phyloP scores from a whole-genome alignment of 35 echinoderm and acorn worm genomes.

The Nesometra sesokonis region DNA sequence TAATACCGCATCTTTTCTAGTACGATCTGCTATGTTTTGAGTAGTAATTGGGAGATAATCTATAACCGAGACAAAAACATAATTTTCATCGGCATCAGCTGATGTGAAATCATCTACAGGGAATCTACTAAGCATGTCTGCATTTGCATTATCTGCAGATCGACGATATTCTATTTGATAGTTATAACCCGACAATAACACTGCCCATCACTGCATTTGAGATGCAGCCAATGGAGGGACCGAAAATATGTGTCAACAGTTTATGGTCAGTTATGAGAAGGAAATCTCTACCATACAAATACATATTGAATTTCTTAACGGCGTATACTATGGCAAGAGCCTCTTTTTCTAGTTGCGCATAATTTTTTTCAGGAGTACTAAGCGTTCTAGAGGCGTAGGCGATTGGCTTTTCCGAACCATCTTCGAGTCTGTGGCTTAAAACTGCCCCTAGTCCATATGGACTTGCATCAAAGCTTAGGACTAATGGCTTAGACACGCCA shows the following conservation, averaged over 20 bases:
- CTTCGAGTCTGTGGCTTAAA: no score
- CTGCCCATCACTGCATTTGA: neutral
- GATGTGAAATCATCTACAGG: neutral
- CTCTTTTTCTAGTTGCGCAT: slow-evolving; percentile 51
- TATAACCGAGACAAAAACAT: slow-evolving; percentile 9
- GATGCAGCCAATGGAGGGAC: neutral
- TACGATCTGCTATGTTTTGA: no score
- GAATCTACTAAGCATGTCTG: slow-evolving; percentile 19
- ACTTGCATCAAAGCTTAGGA: slow-evolving; percentile 37
- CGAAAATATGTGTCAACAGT: slow-evolving; percentile 37
- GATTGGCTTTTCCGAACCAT: slow-evolving; percentile 36
- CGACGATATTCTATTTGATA: slow-evolving; percentile 6
- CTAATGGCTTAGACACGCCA: slow-evolving; percentile 20
- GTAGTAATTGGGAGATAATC: neutral
- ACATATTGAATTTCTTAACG: slow-evolving; percentile 19
- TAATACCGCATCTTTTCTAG: no score
- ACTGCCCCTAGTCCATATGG: slow-evolving; percentile 45
- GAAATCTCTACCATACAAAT: slow-evolving; percentile 22
- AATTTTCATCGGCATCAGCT: slow-evolving; percentile 18
- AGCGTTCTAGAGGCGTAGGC: slow-evolving; percentile 46
- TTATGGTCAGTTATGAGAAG: slow-evolving; percentile 37
- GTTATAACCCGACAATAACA: neutral
- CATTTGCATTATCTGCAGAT: slow-evolving; percentile 37
- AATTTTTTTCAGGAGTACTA: slow-evolving; percentile 45
- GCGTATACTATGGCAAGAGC: slow-evolving; percentile 25